Percentiles rank a stretch among this genome's conserved stretches.
phyloP scores from a whole-genome alignment of 2,888 invertebrate genomes.

The Rhopalosiphum nymphaeae region DNA sequence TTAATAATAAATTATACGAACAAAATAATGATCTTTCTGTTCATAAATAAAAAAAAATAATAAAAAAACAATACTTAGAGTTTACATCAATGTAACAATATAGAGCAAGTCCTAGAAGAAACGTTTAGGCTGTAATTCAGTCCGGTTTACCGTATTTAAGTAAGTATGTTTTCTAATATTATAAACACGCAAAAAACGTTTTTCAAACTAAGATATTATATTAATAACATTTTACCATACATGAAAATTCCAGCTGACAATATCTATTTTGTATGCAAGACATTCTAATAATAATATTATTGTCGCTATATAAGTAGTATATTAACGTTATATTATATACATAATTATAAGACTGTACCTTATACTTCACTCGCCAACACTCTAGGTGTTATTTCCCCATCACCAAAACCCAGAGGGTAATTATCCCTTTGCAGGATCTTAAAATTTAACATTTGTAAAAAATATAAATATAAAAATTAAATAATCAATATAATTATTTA shows the following conservation, averaged over 20 bases:
- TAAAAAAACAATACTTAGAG: too few relatives aligned
- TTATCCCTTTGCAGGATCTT: too few relatives aligned
- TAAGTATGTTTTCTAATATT: background rate
- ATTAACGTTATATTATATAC: background rate
- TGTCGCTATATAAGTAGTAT: background rate
- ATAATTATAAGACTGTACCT: background rate
- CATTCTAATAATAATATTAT: background rate
- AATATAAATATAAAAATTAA: too few relatives aligned
- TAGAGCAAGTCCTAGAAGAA: too few relatives aligned
- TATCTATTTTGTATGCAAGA: background rate
- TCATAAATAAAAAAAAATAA: too few relatives aligned
- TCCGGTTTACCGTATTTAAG: background rate
- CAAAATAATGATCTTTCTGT: too few relatives aligned
- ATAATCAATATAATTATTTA: too few relatives aligned
- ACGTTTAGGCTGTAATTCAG: background rate
- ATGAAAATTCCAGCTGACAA: background rate
- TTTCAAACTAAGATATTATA: background rate
- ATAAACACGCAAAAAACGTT: background rate
- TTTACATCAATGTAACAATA: too few relatives aligned
- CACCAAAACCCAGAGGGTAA: background rate
- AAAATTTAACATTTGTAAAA: too few relatives aligned
- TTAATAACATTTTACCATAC: background rate
- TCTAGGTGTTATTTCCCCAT: background rate
- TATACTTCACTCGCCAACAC: background rate
- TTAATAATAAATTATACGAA: too few relatives aligned